These are phyloP conservation scores for Pangasianodon hypophthalmus DNA, from an alignment of 2,113 vertebrate species.

Conservation along the genomic window DNA sequence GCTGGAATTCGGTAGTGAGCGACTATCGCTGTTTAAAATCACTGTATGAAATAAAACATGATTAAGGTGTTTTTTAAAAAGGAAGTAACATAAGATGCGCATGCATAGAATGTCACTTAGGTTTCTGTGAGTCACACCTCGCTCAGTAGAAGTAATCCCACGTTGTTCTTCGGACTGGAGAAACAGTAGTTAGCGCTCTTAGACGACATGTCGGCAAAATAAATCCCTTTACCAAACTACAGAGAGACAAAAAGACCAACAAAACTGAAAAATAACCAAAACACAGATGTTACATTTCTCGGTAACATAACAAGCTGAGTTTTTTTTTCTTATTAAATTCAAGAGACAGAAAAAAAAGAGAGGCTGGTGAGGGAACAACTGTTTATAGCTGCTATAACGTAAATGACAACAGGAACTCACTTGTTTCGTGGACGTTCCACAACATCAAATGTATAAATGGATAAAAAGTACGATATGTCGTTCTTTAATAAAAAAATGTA, in stretches of 20 bases:
- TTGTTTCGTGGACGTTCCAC: not conserved
- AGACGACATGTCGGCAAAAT: constrained; percentile 92
- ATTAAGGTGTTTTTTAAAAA: not conserved
- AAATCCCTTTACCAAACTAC: constrained; percentile 92
- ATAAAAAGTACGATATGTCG: not conserved
- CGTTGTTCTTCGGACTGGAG: constrained; percentile 71
- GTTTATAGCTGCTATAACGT: not conserved
- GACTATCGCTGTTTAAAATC: not conserved
- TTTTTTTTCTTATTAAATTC: not conserved
- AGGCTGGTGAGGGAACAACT: not conserved
- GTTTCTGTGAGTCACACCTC: constrained; percentile 71
- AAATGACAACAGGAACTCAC: not conserved
- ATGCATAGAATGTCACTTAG: not conserved
- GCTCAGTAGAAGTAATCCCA: constrained; percentile 81
- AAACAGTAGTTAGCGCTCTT: constrained; percentile 94
- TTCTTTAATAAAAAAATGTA: too few species aligned
- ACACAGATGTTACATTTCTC: not conserved
- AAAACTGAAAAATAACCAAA: not conserved
- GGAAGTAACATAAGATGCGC: not conserved
- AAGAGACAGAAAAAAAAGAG: not conserved
- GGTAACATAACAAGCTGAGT: not conserved
- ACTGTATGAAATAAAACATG: not conserved
- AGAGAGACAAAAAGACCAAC: constrained; percentile 9
- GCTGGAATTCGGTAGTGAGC: not conserved
- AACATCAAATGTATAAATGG: not conserved